Conservation (phyloP, 2,113 vertebrate species). For the Chaetops frenatus region DNA sequence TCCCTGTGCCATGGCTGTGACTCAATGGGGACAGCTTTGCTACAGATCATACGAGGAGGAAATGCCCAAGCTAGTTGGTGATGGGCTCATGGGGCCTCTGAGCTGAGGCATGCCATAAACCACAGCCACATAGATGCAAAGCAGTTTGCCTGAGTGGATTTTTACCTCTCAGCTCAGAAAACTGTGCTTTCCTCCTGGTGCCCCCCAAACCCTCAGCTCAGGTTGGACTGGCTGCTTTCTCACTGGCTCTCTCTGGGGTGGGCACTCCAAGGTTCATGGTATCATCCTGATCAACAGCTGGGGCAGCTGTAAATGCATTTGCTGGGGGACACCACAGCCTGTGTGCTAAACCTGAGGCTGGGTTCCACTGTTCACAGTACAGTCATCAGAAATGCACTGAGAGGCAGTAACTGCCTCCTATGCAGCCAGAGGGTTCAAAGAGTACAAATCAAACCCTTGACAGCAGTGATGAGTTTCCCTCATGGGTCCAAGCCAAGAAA, state of each 20-base stretch:
- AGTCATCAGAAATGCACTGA: not conserved
- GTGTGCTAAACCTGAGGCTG: not conserved
- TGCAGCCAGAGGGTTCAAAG: not conserved
- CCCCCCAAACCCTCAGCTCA: accelerated
- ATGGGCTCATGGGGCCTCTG: not conserved
- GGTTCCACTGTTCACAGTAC: not conserved
- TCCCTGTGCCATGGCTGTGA: not conserved
- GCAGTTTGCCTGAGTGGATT: not conserved
- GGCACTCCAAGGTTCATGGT: not conserved
- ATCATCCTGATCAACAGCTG: not conserved
- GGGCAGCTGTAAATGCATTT: not conserved
- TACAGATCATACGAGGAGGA: not conserved
- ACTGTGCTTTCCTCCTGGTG: not conserved
- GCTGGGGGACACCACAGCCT: not conserved
- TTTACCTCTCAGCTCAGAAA: not conserved
- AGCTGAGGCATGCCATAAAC: not conserved
- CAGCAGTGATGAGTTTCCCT: not conserved
- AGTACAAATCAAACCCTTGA: not conserved
- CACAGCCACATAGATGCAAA: accelerated
- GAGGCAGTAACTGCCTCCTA: not conserved
- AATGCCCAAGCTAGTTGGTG: not conserved
- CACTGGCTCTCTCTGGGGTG: accelerated
- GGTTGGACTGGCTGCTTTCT: not conserved
- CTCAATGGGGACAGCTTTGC: not conserved
- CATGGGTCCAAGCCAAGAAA: not conserved